Percentiles rank a stretch among this genome's conserved stretches.
Conservation (phyloP, 2,113 vertebrate species). For the Spheniscus mendiculus region DNA sequence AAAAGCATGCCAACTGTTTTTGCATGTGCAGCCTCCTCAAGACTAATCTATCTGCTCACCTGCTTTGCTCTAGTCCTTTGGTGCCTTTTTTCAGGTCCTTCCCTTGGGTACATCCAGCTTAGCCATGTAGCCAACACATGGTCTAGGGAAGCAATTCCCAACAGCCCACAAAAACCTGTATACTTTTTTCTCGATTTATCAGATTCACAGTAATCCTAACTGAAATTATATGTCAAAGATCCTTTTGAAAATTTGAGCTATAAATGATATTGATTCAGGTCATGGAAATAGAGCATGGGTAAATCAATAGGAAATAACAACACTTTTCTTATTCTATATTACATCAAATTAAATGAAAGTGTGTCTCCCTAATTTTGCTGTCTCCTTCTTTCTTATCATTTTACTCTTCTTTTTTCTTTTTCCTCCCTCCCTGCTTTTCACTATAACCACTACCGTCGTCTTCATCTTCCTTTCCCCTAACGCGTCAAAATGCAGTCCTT, state of each 20-base stretch:
- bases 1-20: not conserved
- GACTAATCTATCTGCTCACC: not conserved
- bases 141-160: not conserved
- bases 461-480: not conserved
- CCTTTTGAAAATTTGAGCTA: not conserved
- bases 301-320: not conserved
- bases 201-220: not conserved
- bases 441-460: not conserved
- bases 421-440: not conserved
- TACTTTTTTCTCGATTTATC: not conserved
- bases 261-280: not conserved
- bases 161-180: not conserved
- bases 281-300: not conserved
- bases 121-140: not conserved
- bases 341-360: not conserved
- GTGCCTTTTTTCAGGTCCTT: not conserved
- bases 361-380: not conserved
- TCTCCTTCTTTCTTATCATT: not conserved
- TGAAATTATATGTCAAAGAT: not conserved
- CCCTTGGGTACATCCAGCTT: not conserved
- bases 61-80: not conserved
- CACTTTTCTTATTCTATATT: not conserved
- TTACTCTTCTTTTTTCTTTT: not conserved
- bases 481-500: accelerated
- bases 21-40: not conserved